Evolutionary conservation across 2,113 vertebrate species (phyloP).

Genomic region (Catharus bicknelli): DNA sequence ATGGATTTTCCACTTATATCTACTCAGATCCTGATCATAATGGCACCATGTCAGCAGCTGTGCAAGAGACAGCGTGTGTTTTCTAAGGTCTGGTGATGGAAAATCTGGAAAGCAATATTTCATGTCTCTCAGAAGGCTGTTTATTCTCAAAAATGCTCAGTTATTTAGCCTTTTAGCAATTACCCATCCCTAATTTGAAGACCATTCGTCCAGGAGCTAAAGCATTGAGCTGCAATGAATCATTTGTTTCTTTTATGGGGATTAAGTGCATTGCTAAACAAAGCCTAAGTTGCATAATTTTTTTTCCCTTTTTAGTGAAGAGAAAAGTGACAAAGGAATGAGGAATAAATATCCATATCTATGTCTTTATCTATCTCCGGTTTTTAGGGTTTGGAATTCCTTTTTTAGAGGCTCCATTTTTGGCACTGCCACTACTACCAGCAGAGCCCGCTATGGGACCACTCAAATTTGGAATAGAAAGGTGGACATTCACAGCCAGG

Average conservation of each 20-base stretch:
- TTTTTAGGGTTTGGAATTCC: neutral
- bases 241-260: constrained; percentile 66
- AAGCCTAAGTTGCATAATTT: constrained; percentile 50
- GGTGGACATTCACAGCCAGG: constrained; percentile 7
- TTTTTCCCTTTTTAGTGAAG: neutral
- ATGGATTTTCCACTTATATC: constrained; percentile 67
- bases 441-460: constrained; percentile 56
- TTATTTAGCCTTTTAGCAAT: constrained; percentile 71
- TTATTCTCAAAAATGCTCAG: constrained; percentile 72
- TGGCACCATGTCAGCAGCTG: constrained; percentile 27
- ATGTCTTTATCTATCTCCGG: neutral
- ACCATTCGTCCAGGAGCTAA: constrained; percentile 56
- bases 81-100: constrained; percentile 68
- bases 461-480: constrained; percentile 47
- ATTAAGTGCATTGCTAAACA: constrained; percentile 64
- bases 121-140: constrained; percentile 63
- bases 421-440: constrained; percentile 30
- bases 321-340: constrained; percentile 20
- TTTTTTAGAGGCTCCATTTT: constrained; percentile 6
- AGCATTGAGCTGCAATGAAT: constrained; percentile 61
- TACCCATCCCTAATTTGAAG: constrained; percentile 69
- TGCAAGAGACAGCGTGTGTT: constrained; percentile 31
- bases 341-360: neutral
- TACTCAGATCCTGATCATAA: constrained; percentile 58
- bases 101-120: constrained; percentile 66